Base-by-base conservation (phyloP, 2,888 invertebrate species). In the Drosophila tripunctata region DNA sequence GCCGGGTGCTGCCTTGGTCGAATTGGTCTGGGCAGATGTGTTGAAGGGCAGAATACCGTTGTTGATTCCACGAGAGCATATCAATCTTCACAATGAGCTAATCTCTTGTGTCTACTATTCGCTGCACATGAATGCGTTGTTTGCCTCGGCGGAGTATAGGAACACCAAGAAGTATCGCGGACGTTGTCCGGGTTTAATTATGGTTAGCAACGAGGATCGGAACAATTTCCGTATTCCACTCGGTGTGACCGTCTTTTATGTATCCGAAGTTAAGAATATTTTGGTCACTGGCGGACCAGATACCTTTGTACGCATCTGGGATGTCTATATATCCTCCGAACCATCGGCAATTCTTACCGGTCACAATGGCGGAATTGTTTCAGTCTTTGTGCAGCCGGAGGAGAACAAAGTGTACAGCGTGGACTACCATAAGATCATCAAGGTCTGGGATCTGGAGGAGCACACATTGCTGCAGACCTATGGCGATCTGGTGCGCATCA, bases 241-340 rank as follows among this genome's bases (percentile, higher is more conserved):
- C 73, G 95, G 95, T 15, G 93, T 93, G 27, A 93, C 94, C 72
- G 94, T 94, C 70, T 95, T 95, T 84, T 93, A 92, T 56, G 91
- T 94, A 81, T 93, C 93, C 75, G 94, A 93, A 89, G 93, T 92
- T 10, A 91, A 92, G 15, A 93, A 94, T 74, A 90, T 93, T 41
- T 85, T 95, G 44, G 94, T 93, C 54, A 94, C 94, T 1, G 96
- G 96, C 1, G 95, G 96, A 3, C 94, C 95, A 5, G 96, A 97
- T 90, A 94, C 95, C 76, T 88, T 93, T 50, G 93, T 96, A 21
- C 93, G 96, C 31, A 92, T 96, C 50, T 97, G 96, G 96, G 96
- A 95, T 90, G 94, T 96, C 0, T 96, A 95, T 88, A 94, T 95
- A n/a, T 93, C 95, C 1, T 91, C 92, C 47, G 94, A 94, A 82